Evolutionary conservation across 2,113 vertebrate species (phyloP), one percentile per base, ranked within the genome.

Genomic region (Xenus cinereus): DNA sequence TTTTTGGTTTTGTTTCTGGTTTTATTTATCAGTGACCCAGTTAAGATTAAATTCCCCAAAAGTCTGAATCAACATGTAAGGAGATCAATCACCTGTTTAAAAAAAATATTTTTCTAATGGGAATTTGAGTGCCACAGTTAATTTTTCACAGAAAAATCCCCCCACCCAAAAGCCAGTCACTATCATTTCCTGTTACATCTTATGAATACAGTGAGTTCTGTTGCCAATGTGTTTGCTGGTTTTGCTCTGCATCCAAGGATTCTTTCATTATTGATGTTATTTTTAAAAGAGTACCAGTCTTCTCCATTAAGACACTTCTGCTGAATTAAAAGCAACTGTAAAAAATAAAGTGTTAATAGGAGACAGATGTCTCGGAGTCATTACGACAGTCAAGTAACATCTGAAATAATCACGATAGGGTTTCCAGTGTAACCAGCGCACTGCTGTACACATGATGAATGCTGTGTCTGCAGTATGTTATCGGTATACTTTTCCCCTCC

Each of bases 191-290:
- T 89, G 83, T 94, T 94, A 80, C 48, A 90, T 94, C n/a, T 84
- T 87, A 53, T 27, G 87, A 93, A 56, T 86, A 73, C 69, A 81
- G 37, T 0, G 21, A 94, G 69, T 90, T 96, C 84, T 84, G 71
- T 78, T 96, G 94, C 95, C 93, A 97, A 5, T 90, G 84, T 85
- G 60, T 87, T 76, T 85, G 57, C 91, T 95, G 90, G 84, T 82
- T 96, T 96, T 93, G 81, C 82, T 86, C 84, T 78, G 56, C 71
- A 76, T 95, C 91, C 94, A 89, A 94, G 74, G 56, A 74, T 92
- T 96, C 93, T 92, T 97, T 81, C 82, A 94, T 96, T 95, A 96
- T 96, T 97, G 48, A 95, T 97, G 83, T 79, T 81, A 48, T 87
- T 96, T 94, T 81, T 90, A 84, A 89, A 94, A 92, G 62, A 64